Percentiles rank a stretch among this genome's conserved stretches.
phyloP scores from a whole-genome alignment of 2,888 invertebrate species.

The Cecidostiba fungosa region DNA sequence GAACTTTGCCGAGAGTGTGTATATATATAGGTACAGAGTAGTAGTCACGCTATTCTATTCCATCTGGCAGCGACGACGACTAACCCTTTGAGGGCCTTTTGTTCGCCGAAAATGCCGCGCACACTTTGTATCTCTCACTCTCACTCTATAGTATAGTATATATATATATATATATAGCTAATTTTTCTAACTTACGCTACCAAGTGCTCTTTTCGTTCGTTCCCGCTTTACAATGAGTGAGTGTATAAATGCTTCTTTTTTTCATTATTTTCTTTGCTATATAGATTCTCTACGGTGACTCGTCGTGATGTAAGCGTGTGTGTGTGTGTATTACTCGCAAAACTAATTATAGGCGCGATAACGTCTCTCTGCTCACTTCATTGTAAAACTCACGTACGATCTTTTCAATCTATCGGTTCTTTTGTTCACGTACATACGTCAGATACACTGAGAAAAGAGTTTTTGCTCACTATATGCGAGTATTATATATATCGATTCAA shows the following conservation, averaged over 20 bases:
- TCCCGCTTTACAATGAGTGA: not conserved
- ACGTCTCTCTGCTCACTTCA: not conserved
- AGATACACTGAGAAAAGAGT: too few relatives aligned
- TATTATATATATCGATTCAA: not conserved
- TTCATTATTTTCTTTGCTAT: not conserved
- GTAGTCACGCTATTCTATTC: constrained; percentile 37
- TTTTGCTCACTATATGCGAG: too few relatives aligned
- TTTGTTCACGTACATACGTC: not conserved
- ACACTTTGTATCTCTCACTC: constrained; percentile 11
- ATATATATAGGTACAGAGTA: not conserved
- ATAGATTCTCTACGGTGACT: not conserved
- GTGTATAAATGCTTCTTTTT: not conserved
- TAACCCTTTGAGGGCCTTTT: constrained; percentile 51
- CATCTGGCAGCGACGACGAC: not conserved
- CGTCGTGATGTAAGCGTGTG: not conserved
- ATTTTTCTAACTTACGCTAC: constrained; percentile 19
- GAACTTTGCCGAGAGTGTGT: constrained; percentile 33
- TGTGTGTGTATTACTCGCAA: not conserved
- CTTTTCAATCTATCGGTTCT: not conserved
- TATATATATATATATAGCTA: not conserved
- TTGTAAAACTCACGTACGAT: constrained; percentile 2
- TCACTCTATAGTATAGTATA: not conserved
- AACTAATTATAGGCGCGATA: not conserved
- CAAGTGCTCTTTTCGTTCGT: not conserved
- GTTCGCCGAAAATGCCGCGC: constrained; percentile 33